A percentile compares a stretch with the other conserved stretches of the same genome.
Conservation (phyloP, 2,797 vertebrate species). For the Aselliscus stoliczkanus region DNA sequence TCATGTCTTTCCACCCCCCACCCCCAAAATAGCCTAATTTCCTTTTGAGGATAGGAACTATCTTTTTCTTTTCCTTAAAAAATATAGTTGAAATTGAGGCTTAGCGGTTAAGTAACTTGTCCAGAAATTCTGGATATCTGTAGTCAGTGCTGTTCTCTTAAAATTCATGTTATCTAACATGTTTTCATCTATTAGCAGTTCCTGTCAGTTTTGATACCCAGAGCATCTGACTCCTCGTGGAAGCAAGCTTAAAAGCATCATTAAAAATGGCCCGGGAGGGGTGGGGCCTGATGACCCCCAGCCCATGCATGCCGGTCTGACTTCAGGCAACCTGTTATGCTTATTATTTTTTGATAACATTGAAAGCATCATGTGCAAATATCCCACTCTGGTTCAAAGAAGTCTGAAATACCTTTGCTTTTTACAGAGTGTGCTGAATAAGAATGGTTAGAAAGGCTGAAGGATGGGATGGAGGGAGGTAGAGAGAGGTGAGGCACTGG, state of each 20-base stretch:
- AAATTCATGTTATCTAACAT: not conserved
- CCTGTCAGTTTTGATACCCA: not conserved
- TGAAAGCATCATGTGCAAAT: not conserved
- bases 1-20: too few relatives aligned
- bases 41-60: not conserved
- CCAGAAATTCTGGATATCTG: not conserved
- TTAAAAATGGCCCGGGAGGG: not conserved
- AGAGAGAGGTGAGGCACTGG: not conserved
- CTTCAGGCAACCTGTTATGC: not conserved
- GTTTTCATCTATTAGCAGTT: conserved; percentile 25
- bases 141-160: not conserved
- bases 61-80: not conserved
- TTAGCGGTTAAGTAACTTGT: conserved; percentile 27
- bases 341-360: conserved; percentile 14
- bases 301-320: not conserved
- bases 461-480: not conserved
- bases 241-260: not conserved
- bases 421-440: not conserved
- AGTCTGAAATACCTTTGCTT: conserved; percentile 23
- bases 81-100: not conserved
- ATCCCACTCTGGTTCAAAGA: not conserved
- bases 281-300: not conserved
- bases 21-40: not conserved
- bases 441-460: not conserved
- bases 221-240: not conserved